Base-by-base conservation (phyloP, 2,113 vertebrate species). In the Sinocyclocheilus anophthalmus region DNA sequence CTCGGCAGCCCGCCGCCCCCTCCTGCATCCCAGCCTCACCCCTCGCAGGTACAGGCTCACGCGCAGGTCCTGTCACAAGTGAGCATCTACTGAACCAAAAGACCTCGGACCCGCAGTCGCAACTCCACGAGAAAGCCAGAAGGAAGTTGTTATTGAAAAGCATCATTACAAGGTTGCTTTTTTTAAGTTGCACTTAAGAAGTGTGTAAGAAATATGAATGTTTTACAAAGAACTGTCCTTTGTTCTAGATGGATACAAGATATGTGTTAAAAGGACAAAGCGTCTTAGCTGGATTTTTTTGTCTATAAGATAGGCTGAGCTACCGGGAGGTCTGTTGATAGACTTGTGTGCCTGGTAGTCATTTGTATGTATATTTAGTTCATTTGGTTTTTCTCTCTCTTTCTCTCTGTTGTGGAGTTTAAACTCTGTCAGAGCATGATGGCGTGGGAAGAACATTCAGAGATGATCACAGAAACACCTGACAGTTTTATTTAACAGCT, bases 41-140 rank as follows among this genome's bases (percentile, higher is more conserved):
- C 96, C 92, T 94, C 97, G 78, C 97, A 97, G 87, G 96, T 97
- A 93, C 97, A 97, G 45, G 92, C 97, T 88, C 98, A 99, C 77
- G 97, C 97, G 95, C 97, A 96, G 94, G 97, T 96, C 67, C 91
- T 99, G 39, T 96, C 98, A 0, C 98, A 99, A 95, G 98, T 98
- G 95, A 98, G 98, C 96, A 99, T 99, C 94, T 99, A 98, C 96
- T 99, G 96, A 98, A 93, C 94, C 94, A 92, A 95, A 94, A 89
- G 45, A 42, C 93, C 45, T 37, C 92, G 53, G 1, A 89, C 83
- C 84, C 92, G 87, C 59, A 42, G 73, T 84, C 70, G 76, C 73
- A 3, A 55, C 92, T 89, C 91, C 92, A 87, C 91, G 90, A 92
- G 72, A 55, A 73, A 76, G 42, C 76, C 26, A 55, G 26, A 59